phyloP scores from a whole-genome alignment of 1,140 invertebrate genomes.

The Belonocnema kinseyi region DNA sequence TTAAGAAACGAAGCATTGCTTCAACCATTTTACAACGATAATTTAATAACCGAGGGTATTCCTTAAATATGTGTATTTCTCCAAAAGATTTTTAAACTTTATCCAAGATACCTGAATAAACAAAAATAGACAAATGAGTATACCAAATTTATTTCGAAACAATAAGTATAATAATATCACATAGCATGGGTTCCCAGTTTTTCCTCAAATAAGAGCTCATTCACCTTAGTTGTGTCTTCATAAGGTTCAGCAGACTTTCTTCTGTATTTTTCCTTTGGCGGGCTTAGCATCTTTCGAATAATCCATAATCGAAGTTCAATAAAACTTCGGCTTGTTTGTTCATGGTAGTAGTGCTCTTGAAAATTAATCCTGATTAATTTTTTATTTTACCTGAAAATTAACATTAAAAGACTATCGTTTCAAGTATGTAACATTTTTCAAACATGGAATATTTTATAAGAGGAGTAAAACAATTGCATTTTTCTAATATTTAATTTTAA shows the following conservation, averaged over 20 bases:
- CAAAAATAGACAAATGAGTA: too few relatives aligned
- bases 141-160: not conserved
- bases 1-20: not conserved
- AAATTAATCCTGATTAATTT: too few relatives aligned
- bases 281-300: not conserved
- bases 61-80: not conserved
- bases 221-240: not conserved
- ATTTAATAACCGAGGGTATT: not conserved
- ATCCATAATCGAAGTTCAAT: not conserved
- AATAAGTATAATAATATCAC: not conserved
- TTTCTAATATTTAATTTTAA: too few relatives aligned
- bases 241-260: not conserved
- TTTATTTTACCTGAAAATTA: too few relatives aligned
- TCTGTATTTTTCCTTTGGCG: not conserved
- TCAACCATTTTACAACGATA: not conserved
- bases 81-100: too few relatives aligned
- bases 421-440: too few relatives aligned
- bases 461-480: too few relatives aligned
- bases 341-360: not conserved
- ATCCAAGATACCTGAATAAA: too few relatives aligned
- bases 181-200: not conserved
- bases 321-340: not conserved
- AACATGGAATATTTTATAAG: too few relatives aligned
- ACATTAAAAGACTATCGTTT: too few relatives aligned
- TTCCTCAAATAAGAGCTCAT: not conserved